Evolutionary conservation across 2,797 vertebrate species (phyloP).

Genomic region (Hydrolagus colliei): DNA sequence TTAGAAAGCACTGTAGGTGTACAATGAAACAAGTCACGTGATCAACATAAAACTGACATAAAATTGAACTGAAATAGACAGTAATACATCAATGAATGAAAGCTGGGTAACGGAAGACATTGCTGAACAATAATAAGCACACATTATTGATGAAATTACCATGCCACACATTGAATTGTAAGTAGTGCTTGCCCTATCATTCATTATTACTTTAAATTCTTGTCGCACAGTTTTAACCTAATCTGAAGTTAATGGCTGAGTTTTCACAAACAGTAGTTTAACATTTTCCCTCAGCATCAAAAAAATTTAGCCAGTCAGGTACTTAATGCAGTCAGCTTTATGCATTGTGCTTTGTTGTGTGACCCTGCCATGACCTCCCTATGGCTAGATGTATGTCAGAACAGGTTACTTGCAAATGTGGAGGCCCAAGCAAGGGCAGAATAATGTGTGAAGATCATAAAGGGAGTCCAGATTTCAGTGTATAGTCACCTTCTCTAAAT

Average conservation of each 20-base stretch:
- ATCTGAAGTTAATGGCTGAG: neutral
- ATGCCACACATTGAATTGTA: neutral
- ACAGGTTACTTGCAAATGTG: neutral
- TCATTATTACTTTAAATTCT: neutral
- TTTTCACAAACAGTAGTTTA: neutral
- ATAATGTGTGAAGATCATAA: neutral
- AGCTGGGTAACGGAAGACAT: neutral
- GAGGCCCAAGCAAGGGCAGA: neutral
- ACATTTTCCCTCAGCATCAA: neutral
- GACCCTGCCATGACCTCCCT: neutral
- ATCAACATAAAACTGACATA: neutral
- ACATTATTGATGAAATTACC: neutral
- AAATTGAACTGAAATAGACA: neutral
- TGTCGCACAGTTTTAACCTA: neutral
- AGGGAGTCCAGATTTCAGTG: no score
- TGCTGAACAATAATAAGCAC: neutral
- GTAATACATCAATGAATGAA: neutral
- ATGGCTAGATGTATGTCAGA: neutral
- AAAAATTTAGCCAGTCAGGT: neutral
- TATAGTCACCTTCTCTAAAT: neutral
- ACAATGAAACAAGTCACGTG: neutral
- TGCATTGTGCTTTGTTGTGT: neutral
- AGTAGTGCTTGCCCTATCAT: neutral
- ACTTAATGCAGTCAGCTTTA: neutral
- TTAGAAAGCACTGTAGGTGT: neutral